These are phyloP conservation scores for Antennarius striatus DNA, from an alignment of 2,113 vertebrate species.

Conservation along the genomic window DNA sequence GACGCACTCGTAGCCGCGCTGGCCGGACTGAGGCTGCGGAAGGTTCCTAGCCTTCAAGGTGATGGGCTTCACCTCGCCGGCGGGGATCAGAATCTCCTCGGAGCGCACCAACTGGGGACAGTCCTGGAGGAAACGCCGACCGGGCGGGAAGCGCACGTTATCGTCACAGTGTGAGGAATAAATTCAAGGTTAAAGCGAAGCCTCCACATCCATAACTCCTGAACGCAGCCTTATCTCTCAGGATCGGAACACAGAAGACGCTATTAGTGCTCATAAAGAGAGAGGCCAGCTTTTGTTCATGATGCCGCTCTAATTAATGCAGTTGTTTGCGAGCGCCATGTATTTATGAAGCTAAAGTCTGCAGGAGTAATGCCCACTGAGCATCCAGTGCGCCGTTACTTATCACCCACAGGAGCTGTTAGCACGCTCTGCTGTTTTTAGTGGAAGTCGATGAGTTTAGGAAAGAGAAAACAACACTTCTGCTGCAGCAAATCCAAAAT, in stretches of 20 bases:
- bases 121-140: constrained; percentile 77
- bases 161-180: too few relatives aligned
- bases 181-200: too few relatives aligned
- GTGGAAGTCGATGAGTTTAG: not conserved
- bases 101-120: constrained; percentile 96
- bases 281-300: not conserved
- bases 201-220: too few relatives aligned
- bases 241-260: not conserved
- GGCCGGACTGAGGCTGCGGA: constrained; percentile 95
- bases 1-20: constrained; percentile 96
- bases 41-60: constrained; percentile 95
- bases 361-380: not conserved
- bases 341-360: not conserved
- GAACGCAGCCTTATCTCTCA: too few relatives aligned
- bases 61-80: constrained; percentile 95
- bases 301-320: too few relatives aligned
- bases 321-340: not conserved
- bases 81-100: constrained; percentile 94
- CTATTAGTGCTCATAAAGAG: not conserved
- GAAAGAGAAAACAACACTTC: not conserved
- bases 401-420: not conserved
- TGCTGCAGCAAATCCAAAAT: not conserved
- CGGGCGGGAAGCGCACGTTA: too few relatives aligned
- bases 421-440: not conserved
- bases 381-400: not conserved